These are phyloP conservation scores for Chaitophorus viminalis DNA, from an alignment of 2,888 invertebrate species.

Conservation along the genomic window DNA sequence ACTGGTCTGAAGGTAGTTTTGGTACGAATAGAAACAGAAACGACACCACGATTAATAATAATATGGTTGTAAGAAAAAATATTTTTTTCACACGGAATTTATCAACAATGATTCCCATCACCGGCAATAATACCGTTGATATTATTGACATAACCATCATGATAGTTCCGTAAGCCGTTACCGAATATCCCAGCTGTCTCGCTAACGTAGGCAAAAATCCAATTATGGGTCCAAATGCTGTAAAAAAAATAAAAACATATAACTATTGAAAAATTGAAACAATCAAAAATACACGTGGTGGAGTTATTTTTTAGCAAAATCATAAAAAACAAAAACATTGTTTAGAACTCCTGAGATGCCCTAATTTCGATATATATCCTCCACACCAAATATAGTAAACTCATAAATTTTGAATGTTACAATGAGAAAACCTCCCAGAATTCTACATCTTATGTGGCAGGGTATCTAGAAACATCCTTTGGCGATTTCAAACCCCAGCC, in stretches of 20 bases:
- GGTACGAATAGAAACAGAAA: slow-evolving; percentile 28
- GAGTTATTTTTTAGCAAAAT: no score
- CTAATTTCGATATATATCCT: no score
- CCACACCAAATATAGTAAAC: no score
- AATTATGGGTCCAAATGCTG: slow-evolving; percentile 72
- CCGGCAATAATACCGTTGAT: slow-evolving; percentile 82
- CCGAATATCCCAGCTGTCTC: slow-evolving; percentile 83
- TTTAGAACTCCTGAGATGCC: no score
- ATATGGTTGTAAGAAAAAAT: slow-evolving; percentile 70
- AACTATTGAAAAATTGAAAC: not conserved
- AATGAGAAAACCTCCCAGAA: no score
- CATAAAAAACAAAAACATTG: no score
- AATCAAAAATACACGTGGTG: not conserved
- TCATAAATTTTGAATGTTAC: no score
- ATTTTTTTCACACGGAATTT: slow-evolving; percentile 78
- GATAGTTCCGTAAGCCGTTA: slow-evolving; percentile 81
- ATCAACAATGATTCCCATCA: slow-evolving; percentile 84
- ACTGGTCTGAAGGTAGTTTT: not conserved
- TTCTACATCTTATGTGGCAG: no score
- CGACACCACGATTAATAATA: not conserved
- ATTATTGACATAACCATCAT: slow-evolving; percentile 82
- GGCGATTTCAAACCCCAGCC: no score
- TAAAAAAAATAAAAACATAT: not conserved
- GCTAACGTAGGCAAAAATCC: slow-evolving; percentile 78
- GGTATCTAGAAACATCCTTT: no score